Evolutionary conservation across 1,140 invertebrate genomes (phyloP).

Genomic region (Drosophila kohkoa): DNA sequence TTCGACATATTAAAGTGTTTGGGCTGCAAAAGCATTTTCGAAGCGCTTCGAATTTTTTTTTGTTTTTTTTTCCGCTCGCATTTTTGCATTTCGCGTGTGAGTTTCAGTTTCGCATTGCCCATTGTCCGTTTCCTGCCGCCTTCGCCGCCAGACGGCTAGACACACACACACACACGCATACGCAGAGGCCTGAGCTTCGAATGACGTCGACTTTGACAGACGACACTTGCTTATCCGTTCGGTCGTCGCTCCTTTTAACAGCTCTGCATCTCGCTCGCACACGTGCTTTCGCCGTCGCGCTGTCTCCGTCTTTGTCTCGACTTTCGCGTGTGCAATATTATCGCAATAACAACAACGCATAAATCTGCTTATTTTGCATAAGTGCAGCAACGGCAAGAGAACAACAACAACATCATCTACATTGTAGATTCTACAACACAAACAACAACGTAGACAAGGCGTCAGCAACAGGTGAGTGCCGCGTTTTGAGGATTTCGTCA

Average conservation of each 20-base stretch:
- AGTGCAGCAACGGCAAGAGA: background rate
- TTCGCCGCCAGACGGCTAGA: slow-evolving; percentile 3
- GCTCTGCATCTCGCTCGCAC: background rate
- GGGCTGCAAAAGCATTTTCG: slow-evolving; percentile 48
- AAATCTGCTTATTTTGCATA: slow-evolving; percentile 38
- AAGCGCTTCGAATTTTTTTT: slow-evolving; percentile 16
- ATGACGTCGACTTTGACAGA: slow-evolving; percentile 21
- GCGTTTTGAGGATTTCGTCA: slow-evolving; percentile 3
- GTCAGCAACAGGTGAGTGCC: slow-evolving; percentile 36
- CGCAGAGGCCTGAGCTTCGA: slow-evolving; percentile 16
- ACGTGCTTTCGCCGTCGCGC: background rate
- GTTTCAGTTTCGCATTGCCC: slow-evolving; percentile 29
- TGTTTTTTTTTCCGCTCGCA: background rate
- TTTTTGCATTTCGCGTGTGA: slow-evolving; percentile 27
- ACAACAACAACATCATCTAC: background rate
- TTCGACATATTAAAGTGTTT: slow-evolving; percentile 41
- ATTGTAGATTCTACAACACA: no score
- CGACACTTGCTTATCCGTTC: slow-evolving; percentile 33
- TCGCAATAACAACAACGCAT: slow-evolving; percentile 15
- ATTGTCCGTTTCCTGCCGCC: slow-evolving; percentile 32
- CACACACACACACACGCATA: background rate
- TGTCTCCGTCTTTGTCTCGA: slow-evolving; percentile 7
- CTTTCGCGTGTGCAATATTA: slow-evolving; percentile 39
- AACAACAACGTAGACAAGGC: slow-evolving; percentile 1
- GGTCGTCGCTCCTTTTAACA: slow-evolving; percentile 29